Base-by-base conservation (phyloP, 2,888 invertebrate genomes). In the Venusia cambrica region DNA sequence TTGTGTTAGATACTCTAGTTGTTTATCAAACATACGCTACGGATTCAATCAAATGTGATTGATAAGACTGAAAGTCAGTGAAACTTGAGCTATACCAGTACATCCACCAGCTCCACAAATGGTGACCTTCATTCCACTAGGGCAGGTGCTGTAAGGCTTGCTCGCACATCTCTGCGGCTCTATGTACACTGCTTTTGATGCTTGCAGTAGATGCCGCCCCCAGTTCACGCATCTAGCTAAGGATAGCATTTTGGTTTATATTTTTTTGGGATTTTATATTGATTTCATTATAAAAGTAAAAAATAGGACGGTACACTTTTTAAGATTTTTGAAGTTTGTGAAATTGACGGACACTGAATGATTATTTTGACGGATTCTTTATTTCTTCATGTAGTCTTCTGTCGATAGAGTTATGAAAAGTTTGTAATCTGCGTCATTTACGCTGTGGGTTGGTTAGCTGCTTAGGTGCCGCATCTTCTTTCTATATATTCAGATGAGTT, bases 91-190 rank as follows among this genome's bases (percentile, higher is more conserved):
- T n/a, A n/a, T n/a, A 88, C 88, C 89, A 48, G 88, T 88, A 38
- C 71, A 67, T 16, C 89, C 89, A 17, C 76, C 81, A 5, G 89
- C 89, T 1, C 90, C 89, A 34, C 89, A 78, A 17, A 90, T 73
- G 3, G 89, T 85, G 4, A 90, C 77, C 57, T 90, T 90, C 84
- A 89, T 76, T 1, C 81, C 85, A 16, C 46, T 27, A n/a, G 79
- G 69, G 30, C 71, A 67, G 1, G 69, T 70, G 38, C 73, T 68
- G 39, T 77, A 74, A 4, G 29, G 17, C 5, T 16, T 30, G 9
- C 11, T 11, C 4, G 3, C 7, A 26, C 24, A 21, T 13, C 8
- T 10, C 12, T 5, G n/a, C 2, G 35, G 35, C 7, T 29, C 11
- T n/a, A 7, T 24, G 14, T 14, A 11, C 7, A 29, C 7, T 7